Conservation (phyloP, 2,797 vertebrate genomes). For the Vultur gryphus region DNA sequence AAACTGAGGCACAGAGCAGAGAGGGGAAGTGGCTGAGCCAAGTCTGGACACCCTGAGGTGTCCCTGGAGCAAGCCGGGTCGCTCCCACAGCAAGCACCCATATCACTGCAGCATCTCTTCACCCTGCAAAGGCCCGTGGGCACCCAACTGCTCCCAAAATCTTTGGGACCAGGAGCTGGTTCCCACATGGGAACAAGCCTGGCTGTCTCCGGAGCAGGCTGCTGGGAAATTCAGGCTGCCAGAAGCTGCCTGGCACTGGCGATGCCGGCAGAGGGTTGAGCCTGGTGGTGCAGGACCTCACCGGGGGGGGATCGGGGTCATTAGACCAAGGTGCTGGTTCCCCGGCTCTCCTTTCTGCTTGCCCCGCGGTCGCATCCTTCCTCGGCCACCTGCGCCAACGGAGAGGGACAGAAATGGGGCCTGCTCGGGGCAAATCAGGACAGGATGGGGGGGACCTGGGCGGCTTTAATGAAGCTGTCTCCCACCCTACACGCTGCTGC, state of each 20-base stretch:
- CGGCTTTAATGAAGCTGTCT: neutral
- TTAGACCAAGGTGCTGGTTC: neutral
- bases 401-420: neutral
- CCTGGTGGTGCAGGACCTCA: neutral
- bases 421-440: fast-evolving
- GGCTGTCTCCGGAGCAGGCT: neutral
- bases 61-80: fast-evolving
- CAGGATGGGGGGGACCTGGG: neutral
- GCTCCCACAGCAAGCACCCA: neutral
- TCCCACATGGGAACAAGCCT: fast-evolving
- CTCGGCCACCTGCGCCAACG: neutral
- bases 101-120: neutral
- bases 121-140: neutral
- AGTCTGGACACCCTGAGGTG: neutral
- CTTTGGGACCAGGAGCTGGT: neutral
- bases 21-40: neutral
- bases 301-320: fast-evolving
- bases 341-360: fast-evolving
- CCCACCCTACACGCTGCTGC: neutral
- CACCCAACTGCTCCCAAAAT: neutral
- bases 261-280: fast-evolving
- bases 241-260: neutral
- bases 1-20: neutral
- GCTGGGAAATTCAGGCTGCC: neutral
- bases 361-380: neutral